A percentile compares a stretch with the other conserved stretches of the same genome.
phyloP scores from a whole-genome alignment of 2,113 vertebrate species.

The Arizona elegans region DNA sequence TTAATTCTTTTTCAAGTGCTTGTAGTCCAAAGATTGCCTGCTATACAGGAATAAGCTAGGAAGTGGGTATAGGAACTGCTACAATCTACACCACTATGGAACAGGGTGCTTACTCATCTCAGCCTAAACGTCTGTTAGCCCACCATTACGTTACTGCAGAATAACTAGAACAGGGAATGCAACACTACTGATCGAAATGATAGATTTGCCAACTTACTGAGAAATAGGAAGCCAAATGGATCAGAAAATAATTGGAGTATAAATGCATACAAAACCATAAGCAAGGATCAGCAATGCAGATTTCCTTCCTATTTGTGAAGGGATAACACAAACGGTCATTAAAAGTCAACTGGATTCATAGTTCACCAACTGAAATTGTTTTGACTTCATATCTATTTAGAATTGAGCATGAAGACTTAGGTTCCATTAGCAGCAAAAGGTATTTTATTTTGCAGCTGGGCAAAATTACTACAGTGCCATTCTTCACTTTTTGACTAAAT shows the following conservation, averaged over 20 bases:
- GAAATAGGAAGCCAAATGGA: not conserved
- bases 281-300: not conserved
- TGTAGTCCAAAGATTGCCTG: not conserved
- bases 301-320: not conserved
- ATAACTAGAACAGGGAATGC: not conserved
- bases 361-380: not conserved
- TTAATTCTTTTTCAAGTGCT: not conserved
- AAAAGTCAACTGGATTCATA: not conserved
- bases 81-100: too few relatives aligned
- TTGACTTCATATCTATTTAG: not conserved
- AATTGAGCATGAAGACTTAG: not conserved
- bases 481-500: not conserved
- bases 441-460: not conserved
- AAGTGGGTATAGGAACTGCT: not conserved
- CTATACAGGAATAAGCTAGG: not conserved
- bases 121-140: not conserved
- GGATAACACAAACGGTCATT: not conserved
- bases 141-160: not conserved
- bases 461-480: not conserved
- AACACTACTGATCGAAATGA: too few relatives aligned
- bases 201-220: not conserved
- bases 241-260: too few relatives aligned
- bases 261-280: not conserved
- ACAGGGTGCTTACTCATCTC: not conserved
- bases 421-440: not conserved